phyloP scores from a whole-genome alignment of 1,140 invertebrate species.

The Cecropterus lyciades region DNA sequence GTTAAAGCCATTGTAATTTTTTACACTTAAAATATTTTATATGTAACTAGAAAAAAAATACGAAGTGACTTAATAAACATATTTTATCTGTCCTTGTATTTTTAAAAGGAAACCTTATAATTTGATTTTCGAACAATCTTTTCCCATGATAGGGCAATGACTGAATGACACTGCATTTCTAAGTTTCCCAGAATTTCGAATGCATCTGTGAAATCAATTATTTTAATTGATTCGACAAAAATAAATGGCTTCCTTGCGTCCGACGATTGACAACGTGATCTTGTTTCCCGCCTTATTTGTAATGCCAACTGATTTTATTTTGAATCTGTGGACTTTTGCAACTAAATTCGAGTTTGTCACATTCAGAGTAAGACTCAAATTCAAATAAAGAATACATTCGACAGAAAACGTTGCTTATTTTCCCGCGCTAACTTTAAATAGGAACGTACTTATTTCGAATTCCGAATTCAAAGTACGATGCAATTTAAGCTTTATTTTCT shows the following conservation, averaged over 20 bases:
- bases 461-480: background rate
- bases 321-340: slow-evolving; percentile 23
- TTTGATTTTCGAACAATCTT: background rate
- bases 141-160: slow-evolving; percentile 15
- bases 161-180: slow-evolving; percentile 24
- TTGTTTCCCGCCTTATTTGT: slow-evolving; percentile 62
- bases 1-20: too few relatives aligned
- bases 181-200: slow-evolving; percentile 49
- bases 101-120: background rate
- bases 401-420: slow-evolving; percentile 28
- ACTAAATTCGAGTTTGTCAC: slow-evolving; percentile 38
- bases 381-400: slow-evolving; percentile 6
- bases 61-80: background rate
- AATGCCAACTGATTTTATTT: slow-evolving; percentile 36
- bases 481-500: too few relatives aligned
- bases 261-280: slow-evolving; percentile 66
- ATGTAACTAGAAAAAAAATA: background rate
- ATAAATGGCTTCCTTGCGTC: slow-evolving; percentile 68
- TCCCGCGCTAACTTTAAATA: slow-evolving; percentile 31
- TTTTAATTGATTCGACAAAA: slow-evolving; percentile 78
- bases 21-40: too few relatives aligned
- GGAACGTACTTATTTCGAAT: slow-evolving; percentile 14
- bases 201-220: slow-evolving; percentile 78
- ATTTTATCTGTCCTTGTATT: background rate
- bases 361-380: slow-evolving; percentile 9